phyloP scores from a whole-genome alignment of 2,113 vertebrate genomes.

The Myodes glareolus region DNA sequence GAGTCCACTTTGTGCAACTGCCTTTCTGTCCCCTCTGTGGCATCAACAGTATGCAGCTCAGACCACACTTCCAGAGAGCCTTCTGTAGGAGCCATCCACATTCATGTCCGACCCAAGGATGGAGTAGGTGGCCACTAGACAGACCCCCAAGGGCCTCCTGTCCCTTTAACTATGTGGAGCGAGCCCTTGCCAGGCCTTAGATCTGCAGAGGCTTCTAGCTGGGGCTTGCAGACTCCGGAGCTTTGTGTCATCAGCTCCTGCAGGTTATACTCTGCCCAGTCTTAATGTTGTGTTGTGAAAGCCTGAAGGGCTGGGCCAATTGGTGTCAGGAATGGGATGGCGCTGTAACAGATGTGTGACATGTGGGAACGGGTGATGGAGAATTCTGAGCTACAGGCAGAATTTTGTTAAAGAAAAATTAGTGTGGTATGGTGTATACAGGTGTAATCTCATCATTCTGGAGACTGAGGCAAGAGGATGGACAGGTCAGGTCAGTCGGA shows the following conservation, averaged over 20 bases:
- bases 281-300: neutral
- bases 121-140: neutral
- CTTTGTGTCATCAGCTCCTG: neutral
- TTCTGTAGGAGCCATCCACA: neutral
- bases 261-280: neutral
- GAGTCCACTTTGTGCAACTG: neutral
- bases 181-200: neutral
- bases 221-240: neutral
- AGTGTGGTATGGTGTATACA: neutral
- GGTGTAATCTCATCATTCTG: neutral
- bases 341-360: neutral
- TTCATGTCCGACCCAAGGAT: neutral
- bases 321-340: neutral
- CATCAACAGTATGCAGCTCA: too few species aligned
- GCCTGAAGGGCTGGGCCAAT: neutral
- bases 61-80: neutral
- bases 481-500: neutral
- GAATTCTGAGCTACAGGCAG: neutral
- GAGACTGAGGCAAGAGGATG: neutral
- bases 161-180: too few species aligned
- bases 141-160: neutral
- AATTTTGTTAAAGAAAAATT: neutral
- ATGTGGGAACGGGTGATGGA: neutral
- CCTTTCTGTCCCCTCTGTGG: neutral
- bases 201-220: neutral